phyloP scores from a whole-genome alignment of 2,797 vertebrate genomes.

The Selene dorsalis region DNA sequence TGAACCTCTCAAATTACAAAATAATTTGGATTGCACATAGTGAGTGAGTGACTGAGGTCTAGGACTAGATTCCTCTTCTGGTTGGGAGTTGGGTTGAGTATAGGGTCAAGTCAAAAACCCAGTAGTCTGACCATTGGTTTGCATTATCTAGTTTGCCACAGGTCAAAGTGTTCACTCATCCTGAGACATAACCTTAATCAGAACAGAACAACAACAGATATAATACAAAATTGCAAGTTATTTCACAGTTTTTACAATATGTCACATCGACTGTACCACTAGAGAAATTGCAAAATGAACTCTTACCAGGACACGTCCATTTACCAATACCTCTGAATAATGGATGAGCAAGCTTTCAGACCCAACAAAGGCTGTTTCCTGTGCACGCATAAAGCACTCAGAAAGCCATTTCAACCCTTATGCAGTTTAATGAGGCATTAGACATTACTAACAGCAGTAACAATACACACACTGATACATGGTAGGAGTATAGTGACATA shows the following conservation, averaged over 20 bases:
- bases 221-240: background rate
- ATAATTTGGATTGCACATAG: too few species aligned
- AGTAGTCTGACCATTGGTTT: too few species aligned
- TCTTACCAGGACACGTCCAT: slow-evolving; percentile 58
- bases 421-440: slow-evolving; percentile 71
- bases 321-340: slow-evolving; percentile 76
- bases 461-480: slow-evolving; percentile 31
- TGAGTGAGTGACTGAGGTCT: too few species aligned
- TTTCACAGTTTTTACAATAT: slow-evolving; percentile 23
- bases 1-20: too few species aligned
- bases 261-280: slow-evolving; percentile 33
- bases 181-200: slow-evolving; percentile 4
- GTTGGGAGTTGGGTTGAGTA: too few species aligned
- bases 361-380: slow-evolving; percentile 59
- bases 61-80: too few species aligned
- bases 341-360: slow-evolving; percentile 75
- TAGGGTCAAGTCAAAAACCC: too few species aligned
- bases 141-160: too few species aligned
- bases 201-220: background rate
- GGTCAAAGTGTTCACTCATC: too few species aligned
- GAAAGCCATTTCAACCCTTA: slow-evolving; percentile 60
- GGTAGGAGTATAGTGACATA: slow-evolving; percentile 11
- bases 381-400: slow-evolving; percentile 64
- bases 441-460: slow-evolving; percentile 59
- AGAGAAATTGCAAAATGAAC: slow-evolving; percentile 43